A percentile compares a stretch with the other conserved stretches of the same genome.
Evolutionary conservation across 2,113 vertebrate genomes (phyloP).

Genomic region (Petroica traversi): DNA sequence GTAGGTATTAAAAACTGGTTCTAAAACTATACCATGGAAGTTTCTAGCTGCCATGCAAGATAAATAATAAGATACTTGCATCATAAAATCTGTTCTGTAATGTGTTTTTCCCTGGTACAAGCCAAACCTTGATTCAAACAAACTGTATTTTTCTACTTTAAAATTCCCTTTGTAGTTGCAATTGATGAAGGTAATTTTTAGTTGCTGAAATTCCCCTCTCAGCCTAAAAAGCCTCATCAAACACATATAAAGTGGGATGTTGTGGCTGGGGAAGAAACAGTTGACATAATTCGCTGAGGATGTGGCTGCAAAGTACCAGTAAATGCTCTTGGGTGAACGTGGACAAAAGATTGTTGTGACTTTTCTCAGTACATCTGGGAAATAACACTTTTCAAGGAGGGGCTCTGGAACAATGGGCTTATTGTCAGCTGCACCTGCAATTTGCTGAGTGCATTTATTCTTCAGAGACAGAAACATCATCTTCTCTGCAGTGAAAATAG

Average conservation of each 20-base stretch:
- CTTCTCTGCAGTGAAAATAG: not conserved
- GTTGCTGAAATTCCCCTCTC: not conserved
- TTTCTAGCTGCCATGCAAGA: not conserved
- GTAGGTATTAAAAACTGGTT: not conserved
- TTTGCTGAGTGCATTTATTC: not conserved
- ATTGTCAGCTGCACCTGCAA: not conserved
- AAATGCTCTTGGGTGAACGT: not conserved
- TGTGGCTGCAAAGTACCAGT: not conserved
- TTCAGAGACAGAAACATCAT: not conserved
- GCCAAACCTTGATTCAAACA: not conserved
- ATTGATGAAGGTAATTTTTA: not conserved
- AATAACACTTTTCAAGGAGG: not conserved
- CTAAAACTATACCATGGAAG: not conserved
- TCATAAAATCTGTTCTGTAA: not conserved
- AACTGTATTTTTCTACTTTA: not conserved
- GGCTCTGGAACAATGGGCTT: not conserved
- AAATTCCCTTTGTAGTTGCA: not conserved
- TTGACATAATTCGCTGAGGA: not conserved
- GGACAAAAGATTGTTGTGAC: not conserved
- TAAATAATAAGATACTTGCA: not conserved
- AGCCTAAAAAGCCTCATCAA: not conserved
- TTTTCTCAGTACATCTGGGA: not conserved
- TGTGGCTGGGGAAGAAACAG: not conserved
- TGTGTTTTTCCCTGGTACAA: not conserved
- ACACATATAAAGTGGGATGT: not conserved